Percentiles rank a stretch among this genome's conserved stretches.
Conservation (phyloP, 2,113 vertebrate genomes). For the Psammodynastes pulverulentus region DNA sequence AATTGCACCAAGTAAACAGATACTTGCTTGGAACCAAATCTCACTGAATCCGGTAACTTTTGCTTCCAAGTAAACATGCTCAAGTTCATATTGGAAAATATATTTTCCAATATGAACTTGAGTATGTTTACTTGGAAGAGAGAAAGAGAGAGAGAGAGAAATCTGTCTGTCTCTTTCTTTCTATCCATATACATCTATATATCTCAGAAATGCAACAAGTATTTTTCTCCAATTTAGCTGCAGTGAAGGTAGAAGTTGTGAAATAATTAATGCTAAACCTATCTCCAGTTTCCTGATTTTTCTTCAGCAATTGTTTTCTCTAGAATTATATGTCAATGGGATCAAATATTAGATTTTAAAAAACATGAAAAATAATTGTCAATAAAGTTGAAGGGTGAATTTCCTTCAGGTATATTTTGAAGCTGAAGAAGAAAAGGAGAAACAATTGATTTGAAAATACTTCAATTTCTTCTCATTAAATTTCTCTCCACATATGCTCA, state of each 20-base stretch:
- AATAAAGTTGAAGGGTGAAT: not conserved
- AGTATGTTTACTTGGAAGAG: no score
- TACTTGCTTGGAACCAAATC: not conserved
- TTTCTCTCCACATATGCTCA: not conserved
- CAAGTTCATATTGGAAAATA: not conserved
- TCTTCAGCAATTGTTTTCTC: not conserved
- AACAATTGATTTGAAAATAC: not conserved
- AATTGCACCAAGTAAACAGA: not conserved
- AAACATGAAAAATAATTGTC: not conserved
- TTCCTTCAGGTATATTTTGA: not conserved
- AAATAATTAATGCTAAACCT: not conserved
- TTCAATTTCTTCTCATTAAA: not conserved
- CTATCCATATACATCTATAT: not conserved
- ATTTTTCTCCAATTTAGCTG: not conserved
- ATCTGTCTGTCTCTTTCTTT: no score
- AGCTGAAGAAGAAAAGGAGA: not conserved
- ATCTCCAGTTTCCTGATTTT: not conserved
- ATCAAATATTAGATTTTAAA: not conserved
- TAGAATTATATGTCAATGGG: not conserved
- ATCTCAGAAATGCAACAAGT: not conserved
- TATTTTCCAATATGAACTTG: no score
- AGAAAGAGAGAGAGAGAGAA: not conserved
- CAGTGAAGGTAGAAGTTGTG: not conserved
- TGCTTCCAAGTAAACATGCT: not conserved
- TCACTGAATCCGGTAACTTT: not conserved